A percentile compares a stretch with the other conserved stretches of the same genome.
These are phyloP conservation scores for Scomber colias DNA, from an alignment of 2,113 vertebrate species.

Conservation along the genomic window DNA sequence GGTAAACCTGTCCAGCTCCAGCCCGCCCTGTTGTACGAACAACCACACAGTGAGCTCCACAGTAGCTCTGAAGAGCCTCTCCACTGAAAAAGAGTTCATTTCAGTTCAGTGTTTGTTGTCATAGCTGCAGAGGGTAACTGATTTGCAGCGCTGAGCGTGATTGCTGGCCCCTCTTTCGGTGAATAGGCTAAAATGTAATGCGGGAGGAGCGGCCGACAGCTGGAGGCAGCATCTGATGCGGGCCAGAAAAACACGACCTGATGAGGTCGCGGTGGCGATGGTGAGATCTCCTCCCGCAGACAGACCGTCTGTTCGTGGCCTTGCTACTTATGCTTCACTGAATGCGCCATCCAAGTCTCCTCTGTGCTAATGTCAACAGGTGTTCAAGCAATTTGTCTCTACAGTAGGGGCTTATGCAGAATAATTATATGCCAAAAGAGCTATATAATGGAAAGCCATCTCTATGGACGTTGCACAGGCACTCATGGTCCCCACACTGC, in stretches of 20 bases:
- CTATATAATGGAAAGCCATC: slow-evolving; percentile 6
- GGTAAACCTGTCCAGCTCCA: neutral
- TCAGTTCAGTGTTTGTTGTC: slow-evolving; percentile 17
- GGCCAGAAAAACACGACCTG: slow-evolving; percentile 15
- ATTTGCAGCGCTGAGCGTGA: neutral
- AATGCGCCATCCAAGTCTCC: slow-evolving; percentile 6
- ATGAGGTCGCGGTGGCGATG: neutral
- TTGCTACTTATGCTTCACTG: neutral
- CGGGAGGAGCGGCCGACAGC: slow-evolving; percentile 9
- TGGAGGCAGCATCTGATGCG: slow-evolving; percentile 31
- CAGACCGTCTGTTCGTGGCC: slow-evolving; percentile 2
- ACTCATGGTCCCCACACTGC: neutral
- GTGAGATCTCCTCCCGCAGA: slow-evolving; percentile 17
- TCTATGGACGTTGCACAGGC: neutral
- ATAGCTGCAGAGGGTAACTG: neutral
- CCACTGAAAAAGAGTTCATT: neutral
- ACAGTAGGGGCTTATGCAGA: neutral
- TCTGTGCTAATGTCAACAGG: slow-evolving; percentile 23
- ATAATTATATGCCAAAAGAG: neutral
- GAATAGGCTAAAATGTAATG: neutral
- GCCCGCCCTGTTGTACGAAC: neutral
- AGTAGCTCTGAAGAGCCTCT: slow-evolving; percentile 3
- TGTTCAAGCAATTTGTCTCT: slow-evolving; percentile 40
- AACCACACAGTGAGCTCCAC: neutral
- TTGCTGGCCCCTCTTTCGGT: neutral